These are phyloP conservation scores for Nannospalax galili DNA, from an alignment of 2,113 vertebrate species.

Conservation along the genomic window DNA sequence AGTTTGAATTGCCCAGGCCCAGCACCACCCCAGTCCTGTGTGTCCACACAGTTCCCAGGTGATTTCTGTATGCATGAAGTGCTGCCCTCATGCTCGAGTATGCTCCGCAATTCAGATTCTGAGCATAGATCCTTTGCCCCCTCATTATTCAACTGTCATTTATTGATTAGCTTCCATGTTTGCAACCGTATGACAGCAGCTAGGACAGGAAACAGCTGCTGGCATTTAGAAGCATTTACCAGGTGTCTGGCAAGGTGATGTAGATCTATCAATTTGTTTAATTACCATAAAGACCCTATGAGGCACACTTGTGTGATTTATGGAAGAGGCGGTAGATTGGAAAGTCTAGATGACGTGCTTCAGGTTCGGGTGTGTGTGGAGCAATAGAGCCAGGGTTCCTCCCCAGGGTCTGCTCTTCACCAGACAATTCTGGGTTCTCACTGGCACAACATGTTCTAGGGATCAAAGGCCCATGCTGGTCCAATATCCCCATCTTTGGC, in stretches of 20 bases:
- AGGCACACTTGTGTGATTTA: not conserved
- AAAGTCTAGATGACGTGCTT: not conserved
- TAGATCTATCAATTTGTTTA: not conserved
- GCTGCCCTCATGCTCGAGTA: not conserved
- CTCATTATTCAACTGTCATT: not conserved
- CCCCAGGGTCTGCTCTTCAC: not conserved
- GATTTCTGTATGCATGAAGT: fast-evolving
- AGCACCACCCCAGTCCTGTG: not conserved
- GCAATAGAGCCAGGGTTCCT: not conserved
- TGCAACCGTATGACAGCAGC: not conserved
- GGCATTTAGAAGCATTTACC: not conserved
- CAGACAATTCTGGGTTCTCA: not conserved
- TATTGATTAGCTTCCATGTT: not conserved
- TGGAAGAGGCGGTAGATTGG: not conserved
- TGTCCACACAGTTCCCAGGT: not conserved
- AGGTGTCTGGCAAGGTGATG: not conserved
- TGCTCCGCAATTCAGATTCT: not conserved
- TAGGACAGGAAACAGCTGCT: slow-evolving; percentile 8
- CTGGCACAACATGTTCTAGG: not conserved
- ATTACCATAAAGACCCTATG: not conserved
- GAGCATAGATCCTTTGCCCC: not conserved
- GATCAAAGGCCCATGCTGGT: not conserved
- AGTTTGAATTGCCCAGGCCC: not conserved
- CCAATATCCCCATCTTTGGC: not conserved
- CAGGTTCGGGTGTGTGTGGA: not conserved